phyloP scores from a whole-genome alignment of 2,113 vertebrate species.

The Caretta caretta region DNA sequence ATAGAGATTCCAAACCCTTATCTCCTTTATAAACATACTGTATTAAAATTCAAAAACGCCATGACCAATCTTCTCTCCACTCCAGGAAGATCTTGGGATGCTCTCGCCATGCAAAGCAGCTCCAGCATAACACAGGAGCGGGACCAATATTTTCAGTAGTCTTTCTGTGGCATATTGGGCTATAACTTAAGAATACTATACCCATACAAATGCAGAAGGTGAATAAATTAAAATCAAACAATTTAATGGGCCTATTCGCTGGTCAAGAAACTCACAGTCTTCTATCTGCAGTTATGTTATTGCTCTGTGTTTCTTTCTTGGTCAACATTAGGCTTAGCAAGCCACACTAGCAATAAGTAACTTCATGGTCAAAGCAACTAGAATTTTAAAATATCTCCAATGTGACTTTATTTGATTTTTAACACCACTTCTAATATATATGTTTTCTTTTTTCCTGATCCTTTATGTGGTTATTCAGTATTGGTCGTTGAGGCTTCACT shows the following conservation, averaged over 20 bases:
- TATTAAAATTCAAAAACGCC: background rate
- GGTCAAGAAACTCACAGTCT: background rate
- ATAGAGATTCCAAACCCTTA: background rate
- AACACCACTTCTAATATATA: background rate
- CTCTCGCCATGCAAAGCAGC: fast-evolving
- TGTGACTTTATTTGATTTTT: background rate
- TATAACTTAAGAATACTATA: background rate
- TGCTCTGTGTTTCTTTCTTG: background rate
- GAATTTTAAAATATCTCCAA: background rate
- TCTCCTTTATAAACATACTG: background rate
- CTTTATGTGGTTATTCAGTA: background rate
- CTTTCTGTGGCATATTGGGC: background rate
- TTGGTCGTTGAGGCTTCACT: background rate
- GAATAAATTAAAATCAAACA: background rate
- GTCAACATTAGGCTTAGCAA: background rate
- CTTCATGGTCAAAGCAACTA: fast-evolving
- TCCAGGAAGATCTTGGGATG: background rate
- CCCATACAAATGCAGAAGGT: fast-evolving
- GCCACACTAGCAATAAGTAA: background rate
- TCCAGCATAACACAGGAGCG: fast-evolving
- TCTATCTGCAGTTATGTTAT: background rate
- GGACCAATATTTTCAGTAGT: background rate
- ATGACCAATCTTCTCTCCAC: background rate
- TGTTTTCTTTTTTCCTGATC: background rate
- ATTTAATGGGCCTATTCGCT: background rate